phyloP scores from a whole-genome alignment of 2,888 invertebrate genomes.

The Agrochola lychnidis region DNA sequence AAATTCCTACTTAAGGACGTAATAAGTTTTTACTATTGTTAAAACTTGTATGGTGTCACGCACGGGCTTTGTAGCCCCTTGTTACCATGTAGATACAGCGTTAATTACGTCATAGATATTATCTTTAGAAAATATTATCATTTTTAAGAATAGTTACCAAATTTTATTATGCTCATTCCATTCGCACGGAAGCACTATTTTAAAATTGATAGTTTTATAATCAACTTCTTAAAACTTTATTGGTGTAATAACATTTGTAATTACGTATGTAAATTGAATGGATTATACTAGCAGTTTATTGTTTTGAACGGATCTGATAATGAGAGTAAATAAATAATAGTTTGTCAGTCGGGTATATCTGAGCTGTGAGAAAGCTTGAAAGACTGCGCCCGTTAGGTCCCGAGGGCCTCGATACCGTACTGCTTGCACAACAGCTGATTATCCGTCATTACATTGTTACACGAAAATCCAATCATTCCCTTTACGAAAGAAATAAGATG shows the following conservation, averaged over 20 bases:
- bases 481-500: slow-evolving; percentile 47
- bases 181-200: slow-evolving; percentile 62
- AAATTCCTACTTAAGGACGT: slow-evolving; percentile 58
- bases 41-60: slow-evolving; percentile 57
- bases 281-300: slow-evolving; percentile 21
- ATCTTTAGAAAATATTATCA: slow-evolving; percentile 27
- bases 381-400: slow-evolving; percentile 66
- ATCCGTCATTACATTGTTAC: slow-evolving; percentile 68
- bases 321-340: slow-evolving; percentile 31
- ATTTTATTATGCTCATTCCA: slow-evolving; percentile 55
- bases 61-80: slow-evolving; percentile 57
- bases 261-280: slow-evolving; percentile 47
- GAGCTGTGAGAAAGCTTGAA: slow-evolving; percentile 54
- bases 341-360: slow-evolving; percentile 51
- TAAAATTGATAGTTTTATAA: slow-evolving; percentile 60
- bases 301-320: slow-evolving; percentile 18
- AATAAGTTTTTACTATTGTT: slow-evolving; percentile 65
- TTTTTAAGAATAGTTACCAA: slow-evolving; percentile 27
- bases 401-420: slow-evolving; percentile 64
- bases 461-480: slow-evolving; percentile 61
- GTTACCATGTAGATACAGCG: slow-evolving; percentile 50
- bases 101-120: slow-evolving; percentile 43
- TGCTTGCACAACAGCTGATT: slow-evolving; percentile 69
- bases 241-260: slow-evolving; percentile 52
- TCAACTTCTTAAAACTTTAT: slow-evolving; percentile 49